Base-by-base conservation (phyloP, 2,113 vertebrate genomes). In the Clupea harengus region DNA sequence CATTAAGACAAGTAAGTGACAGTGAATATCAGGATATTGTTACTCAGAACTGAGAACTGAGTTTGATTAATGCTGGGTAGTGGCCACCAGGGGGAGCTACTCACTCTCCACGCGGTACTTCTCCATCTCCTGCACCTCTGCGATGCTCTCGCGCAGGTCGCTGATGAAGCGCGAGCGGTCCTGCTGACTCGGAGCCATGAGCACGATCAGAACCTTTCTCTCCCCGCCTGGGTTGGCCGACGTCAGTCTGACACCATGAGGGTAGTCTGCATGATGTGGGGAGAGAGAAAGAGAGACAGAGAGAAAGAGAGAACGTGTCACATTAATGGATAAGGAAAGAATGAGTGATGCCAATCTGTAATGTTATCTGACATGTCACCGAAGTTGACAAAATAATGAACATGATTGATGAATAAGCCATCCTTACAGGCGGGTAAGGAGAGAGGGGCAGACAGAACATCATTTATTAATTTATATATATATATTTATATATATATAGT, bases 81-180 rank as follows among this genome's bases (percentile, higher is more conserved):
- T 78, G 72, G 28, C 28, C 72, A 78, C 72, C 5, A 78, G 28
- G 20, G 8, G 49, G 49, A 50, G 15, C 80, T 86, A 94, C 97
- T 97, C 88, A 98, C 97, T 96, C 91, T 98, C 97, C 89, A 98
- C 96, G 0, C 97, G 90, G 93, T 98, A 97, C 89, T 98, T 98
- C 93, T 98, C 97, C 97, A 98, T 98, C 91, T 98, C 97, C 92
- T 97, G 96, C 81, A 98, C 97, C 91, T 98, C 97, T 0, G 97
- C 96, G 20, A 98, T 95, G 87, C 97, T 97, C 89, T 98, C 97
- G 0, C 97, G 93, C 64, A 98, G 95, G 94, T 98, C 97, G 0
- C 94, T 97, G 85, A 97, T 96, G 88, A 98, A 98, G 52, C 97
- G 96, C 0, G 95, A 93, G 11, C 97, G 94, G 93, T 98, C 97